Evolutionary conservation across 2,797 vertebrate genomes (phyloP).

Genomic region (Chrosomus eos): DNA sequence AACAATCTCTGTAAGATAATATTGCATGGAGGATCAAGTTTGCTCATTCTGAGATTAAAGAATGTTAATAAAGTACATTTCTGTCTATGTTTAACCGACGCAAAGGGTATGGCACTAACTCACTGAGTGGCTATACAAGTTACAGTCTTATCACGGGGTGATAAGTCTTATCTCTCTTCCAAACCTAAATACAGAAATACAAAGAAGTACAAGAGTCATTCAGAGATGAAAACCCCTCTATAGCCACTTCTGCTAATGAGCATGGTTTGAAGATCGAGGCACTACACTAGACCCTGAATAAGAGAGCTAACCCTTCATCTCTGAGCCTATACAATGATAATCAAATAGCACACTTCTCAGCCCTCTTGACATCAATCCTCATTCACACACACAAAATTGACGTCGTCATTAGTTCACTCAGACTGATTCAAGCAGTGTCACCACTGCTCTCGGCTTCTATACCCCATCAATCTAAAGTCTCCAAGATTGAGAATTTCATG

Average conservation of each 20-base stretch:
- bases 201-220: constrained; percentile 6
- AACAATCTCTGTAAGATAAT: background rate
- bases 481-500: background rate
- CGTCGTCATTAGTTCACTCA: background rate
- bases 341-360: constrained; percentile 25
- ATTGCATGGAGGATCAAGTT: background rate
- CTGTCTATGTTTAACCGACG: background rate
- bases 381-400: background rate
- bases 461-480: background rate
- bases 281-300: constrained; percentile 8
- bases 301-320: constrained; percentile 31
- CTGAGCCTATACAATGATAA: constrained; percentile 27
- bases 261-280: constrained; percentile 16
- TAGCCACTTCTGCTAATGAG: constrained; percentile 32
- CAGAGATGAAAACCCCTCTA: constrained; percentile 26
- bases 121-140: background rate
- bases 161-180: constrained; percentile 7
- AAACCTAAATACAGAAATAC: background rate
- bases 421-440: background rate
- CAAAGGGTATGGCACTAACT: constrained; percentile 5
- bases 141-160: background rate
- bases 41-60: background rate
- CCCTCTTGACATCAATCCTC: constrained; percentile 22
- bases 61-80: background rate
- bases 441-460: background rate